Evolutionary conservation across 35 echinoderm and acorn worm genomes (phyloP).

Genomic region (Anneissia japonica): DNA sequence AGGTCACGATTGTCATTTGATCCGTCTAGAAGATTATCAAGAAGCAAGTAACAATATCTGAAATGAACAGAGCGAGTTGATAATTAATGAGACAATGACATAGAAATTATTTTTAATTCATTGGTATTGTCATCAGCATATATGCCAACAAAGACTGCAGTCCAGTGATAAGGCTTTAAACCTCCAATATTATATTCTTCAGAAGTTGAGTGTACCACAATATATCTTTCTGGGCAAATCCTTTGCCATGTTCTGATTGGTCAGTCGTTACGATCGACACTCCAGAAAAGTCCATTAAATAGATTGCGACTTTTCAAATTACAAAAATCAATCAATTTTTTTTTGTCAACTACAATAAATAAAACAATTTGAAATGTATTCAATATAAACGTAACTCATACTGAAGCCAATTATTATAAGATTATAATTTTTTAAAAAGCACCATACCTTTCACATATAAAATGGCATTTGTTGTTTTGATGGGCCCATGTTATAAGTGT

Average conservation of each 20-base stretch:
- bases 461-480: slow-evolving; percentile 18
- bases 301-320: too few species aligned
- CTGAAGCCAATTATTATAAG: neutral
- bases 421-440: neutral
- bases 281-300: too few species aligned
- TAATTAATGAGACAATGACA: too few species aligned
- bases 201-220: slow-evolving; percentile 12
- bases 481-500: slow-evolving; percentile 27
- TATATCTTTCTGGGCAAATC: slow-evolving; percentile 22
- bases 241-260: too few species aligned
- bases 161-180: neutral
- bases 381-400: neutral
- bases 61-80: neutral
- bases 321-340: neutral
- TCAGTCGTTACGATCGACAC: too few species aligned
- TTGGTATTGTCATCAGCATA: too few species aligned
- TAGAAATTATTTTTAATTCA: too few species aligned
- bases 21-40: slow-evolving; percentile 56
- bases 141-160: neutral
- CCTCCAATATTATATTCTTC: neutral
- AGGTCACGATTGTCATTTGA: slow-evolving; percentile 68
- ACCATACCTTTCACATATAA: slow-evolving; percentile 56
- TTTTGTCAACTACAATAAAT: neutral
- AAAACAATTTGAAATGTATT: neutral
- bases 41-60: slow-evolving; percentile 64